A percentile compares a stretch with the other conserved stretches of the same genome.
phyloP scores from a whole-genome alignment of 2,888 invertebrate species.

The Xestia xanthographa region DNA sequence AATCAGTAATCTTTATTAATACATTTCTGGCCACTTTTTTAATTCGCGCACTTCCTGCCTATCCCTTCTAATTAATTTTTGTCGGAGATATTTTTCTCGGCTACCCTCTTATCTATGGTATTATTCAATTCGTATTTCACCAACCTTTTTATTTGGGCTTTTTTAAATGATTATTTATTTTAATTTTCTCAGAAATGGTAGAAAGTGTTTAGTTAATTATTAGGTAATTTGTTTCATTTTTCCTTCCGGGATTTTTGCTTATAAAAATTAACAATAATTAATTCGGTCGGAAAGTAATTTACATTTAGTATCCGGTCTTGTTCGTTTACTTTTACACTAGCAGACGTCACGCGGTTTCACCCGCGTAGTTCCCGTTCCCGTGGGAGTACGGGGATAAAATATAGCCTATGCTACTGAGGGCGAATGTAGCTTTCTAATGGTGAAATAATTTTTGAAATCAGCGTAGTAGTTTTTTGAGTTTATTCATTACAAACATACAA shows the following conservation, averaged over 20 bases:
- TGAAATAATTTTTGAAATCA: too few relatives aligned
- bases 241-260: slow-evolving; percentile 2
- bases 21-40: slow-evolving; percentile 30
- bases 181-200: slow-evolving; percentile 9
- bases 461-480: too few relatives aligned
- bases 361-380: too few relatives aligned
- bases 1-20: slow-evolving; percentile 29
- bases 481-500: too few relatives aligned
- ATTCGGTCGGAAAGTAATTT: neutral
- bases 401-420: too few relatives aligned
- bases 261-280: slow-evolving; percentile 1
- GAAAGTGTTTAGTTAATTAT: slow-evolving; percentile 26
- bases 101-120: slow-evolving; percentile 28
- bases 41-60: slow-evolving; percentile 55
- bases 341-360: too few relatives aligned
- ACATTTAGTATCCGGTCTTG: neutral
- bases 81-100: slow-evolving; percentile 40
- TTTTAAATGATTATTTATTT: slow-evolving; percentile 2
- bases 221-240: slow-evolving; percentile 30
- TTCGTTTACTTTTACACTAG: neutral
- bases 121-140: slow-evolving; percentile 46
- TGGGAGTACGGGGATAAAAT: too few relatives aligned
- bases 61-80: slow-evolving; percentile 62
- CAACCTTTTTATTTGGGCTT: slow-evolving; percentile 17
- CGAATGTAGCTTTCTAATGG: too few relatives aligned